These are phyloP conservation scores for Catharus minimus DNA, from an alignment of 2,113 vertebrate genomes.

Conservation along the genomic window DNA sequence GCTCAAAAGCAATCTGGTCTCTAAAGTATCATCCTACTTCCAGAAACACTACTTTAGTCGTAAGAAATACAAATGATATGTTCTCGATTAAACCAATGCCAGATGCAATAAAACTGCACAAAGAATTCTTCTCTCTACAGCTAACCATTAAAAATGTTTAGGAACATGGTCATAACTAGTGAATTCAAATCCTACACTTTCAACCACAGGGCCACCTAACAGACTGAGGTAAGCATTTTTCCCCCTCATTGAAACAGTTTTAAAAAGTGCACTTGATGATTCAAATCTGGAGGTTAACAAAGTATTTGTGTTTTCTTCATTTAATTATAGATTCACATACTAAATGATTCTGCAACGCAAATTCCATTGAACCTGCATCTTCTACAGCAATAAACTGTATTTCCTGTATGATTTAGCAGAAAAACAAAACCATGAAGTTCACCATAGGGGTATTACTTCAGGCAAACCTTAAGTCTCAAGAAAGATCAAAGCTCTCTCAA, in stretches of 20 bases:
- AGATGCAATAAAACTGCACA: not conserved
- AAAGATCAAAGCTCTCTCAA: not conserved
- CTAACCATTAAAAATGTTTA: not conserved
- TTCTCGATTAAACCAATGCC: not conserved
- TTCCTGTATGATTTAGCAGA: not conserved
- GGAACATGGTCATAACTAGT: not conserved
- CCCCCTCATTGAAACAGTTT: not conserved
- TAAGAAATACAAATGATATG: not conserved
- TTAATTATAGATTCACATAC: not conserved
- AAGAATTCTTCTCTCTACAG: not conserved
- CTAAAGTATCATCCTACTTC: not conserved
- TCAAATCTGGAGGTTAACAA: not conserved
- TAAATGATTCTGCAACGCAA: not conserved
- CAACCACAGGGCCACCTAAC: not conserved
- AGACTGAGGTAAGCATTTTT: not conserved
- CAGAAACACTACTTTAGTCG: not conserved
- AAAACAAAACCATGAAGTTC: not conserved
- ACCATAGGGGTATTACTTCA: not conserved
- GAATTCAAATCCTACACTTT: not conserved
- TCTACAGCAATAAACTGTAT: not conserved
- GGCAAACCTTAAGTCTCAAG: not conserved
- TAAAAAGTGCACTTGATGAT: not conserved
- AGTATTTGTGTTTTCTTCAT: not conserved
- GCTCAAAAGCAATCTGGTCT: not conserved
- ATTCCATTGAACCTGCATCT: not conserved